Evolutionary conservation across 30 jellyfish, hydroid and myxozoan genomes (phyloP), one percentile per base, ranked within the genome.

Genomic region (Cassiopea andromeda): DNA sequence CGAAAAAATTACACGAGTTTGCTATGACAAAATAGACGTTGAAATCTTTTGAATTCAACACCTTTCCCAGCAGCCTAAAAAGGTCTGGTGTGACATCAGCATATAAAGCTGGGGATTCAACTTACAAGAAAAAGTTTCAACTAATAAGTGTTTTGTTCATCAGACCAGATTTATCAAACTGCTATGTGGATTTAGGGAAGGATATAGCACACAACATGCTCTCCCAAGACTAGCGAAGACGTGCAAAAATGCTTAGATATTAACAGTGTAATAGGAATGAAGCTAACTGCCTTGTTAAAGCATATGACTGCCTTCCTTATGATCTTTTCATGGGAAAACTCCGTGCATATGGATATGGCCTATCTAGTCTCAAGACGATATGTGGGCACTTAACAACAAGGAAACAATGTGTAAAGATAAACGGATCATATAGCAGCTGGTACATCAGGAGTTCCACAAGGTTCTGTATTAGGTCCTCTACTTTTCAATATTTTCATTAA

Each of bases 391-490:
- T 47, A 6, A 75, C 84, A 47, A 3, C 84, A 47, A 75, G 84
- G 46, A 75, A 47, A 75, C 70, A 75, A 58, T 69, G 69, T 47
- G 69, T 75, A 44, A 75, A 75, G 54, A 75, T 75, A 75, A 75
- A 44, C 6, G 44, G 47, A 46, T 44, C 84, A 44, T 75, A 75
- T 50, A 75, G 84, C 84, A 44, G 69, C 68, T 75, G 84, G 84
- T 17, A 75, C 17, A 75, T 75, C 84, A 75, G 69, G 84, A 6
- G 81, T 75, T 19, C 84, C 84, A 38, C 27, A 46, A 75, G 84
- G 84, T 3, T 75, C 69, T 27, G 69, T 75, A 17, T 46, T 43
- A 75, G 49, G 54, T 18, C 79, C 79, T 18, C 15, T 70, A 10
- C 79, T 70, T 18, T 70, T 70, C 54, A 70, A 70, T 43, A 46